phyloP scores from a whole-genome alignment of 2,888 invertebrate genomes.

The Metopia argyrocephala region DNA sequence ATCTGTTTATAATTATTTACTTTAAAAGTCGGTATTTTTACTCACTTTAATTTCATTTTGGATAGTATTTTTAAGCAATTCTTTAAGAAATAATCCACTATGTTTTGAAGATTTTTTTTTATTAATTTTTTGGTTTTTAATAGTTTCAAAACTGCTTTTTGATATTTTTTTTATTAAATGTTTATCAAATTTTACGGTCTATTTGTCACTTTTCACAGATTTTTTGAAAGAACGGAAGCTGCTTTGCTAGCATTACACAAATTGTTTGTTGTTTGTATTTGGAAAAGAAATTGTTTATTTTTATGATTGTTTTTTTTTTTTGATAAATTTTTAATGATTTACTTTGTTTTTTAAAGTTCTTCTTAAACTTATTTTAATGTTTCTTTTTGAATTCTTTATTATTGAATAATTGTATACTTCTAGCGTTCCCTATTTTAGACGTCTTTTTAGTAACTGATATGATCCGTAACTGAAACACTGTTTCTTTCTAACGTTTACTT shows the following conservation, averaged over 20 bases:
- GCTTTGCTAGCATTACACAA: neutral
- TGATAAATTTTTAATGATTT: neutral
- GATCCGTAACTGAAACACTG: constrained; percentile 69
- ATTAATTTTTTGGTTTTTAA: neutral
- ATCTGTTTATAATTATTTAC: neutral
- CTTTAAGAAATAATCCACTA: constrained; percentile 45
- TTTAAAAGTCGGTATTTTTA: constrained; percentile 30
- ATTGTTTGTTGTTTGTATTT: neutral
- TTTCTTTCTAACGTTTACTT: constrained; percentile 46
- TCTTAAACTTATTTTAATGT: neutral
- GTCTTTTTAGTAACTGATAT: constrained; percentile 68
- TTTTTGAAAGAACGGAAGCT: neutral
- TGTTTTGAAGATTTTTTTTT: constrained; percentile 2
- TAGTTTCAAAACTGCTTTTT: neutral
- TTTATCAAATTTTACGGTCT: neutral
- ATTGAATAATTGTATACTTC: constrained; percentile 14
- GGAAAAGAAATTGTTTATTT: neutral
- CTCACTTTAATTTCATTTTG: constrained; percentile 74
- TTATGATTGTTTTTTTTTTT: neutral
- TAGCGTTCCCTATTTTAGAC: constrained; percentile 42
- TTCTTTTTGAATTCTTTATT: constrained; percentile 15
- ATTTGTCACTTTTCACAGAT: neutral
- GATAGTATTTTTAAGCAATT: constrained; percentile 67
- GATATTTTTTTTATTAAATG: constrained; percentile 3
- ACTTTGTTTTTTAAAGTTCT: neutral